Evolutionary conservation across 2,797 vertebrate genomes (phyloP).

Genomic region (Spea hammondii): DNA sequence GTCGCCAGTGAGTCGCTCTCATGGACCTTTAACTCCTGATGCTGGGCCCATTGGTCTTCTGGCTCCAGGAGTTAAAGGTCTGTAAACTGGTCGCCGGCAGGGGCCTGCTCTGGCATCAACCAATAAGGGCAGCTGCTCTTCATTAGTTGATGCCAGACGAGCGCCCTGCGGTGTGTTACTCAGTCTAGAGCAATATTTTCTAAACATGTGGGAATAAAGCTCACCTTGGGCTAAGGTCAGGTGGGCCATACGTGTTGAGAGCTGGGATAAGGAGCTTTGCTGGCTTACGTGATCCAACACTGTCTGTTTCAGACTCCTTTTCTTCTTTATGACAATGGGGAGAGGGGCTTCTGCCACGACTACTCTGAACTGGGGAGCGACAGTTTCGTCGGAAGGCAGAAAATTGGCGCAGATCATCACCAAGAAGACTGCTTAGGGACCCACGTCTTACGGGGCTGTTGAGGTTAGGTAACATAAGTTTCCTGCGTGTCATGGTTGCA

Average conservation of each 20-base stretch:
- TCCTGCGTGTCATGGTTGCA: conserved; percentile 64
- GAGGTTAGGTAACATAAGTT: conserved; percentile 70
- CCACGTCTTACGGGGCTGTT: conserved; percentile 69
- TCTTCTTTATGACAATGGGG: conserved; percentile 61
- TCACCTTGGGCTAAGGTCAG: conserved; percentile 89
- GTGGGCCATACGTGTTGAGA: conserved; percentile 73
- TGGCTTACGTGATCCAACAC: conserved; percentile 63
- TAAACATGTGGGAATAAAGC: conserved; percentile 10
- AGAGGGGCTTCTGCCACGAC: conserved; percentile 66
- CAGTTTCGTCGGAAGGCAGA: conserved; percentile 69
- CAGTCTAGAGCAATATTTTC: not conserved
- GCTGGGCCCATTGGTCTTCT: no score
- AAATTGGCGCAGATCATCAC: conserved; percentile 79
- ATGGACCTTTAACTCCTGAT: no score
- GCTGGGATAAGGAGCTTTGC: conserved; percentile 83
- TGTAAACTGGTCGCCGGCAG: no score
- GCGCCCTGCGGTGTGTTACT: no score
- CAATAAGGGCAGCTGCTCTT: no score
- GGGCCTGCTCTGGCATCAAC: no score
- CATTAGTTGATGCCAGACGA: no score
- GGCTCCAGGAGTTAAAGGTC: no score
- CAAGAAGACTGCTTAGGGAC: conserved; percentile 76
- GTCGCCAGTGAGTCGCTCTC: no score
- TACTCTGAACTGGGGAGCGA: conserved; percentile 71
- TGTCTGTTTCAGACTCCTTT: conserved; percentile 49